Conservation (phyloP, 2,797 vertebrate species). For the Pyrrhura leucotis region DNA sequence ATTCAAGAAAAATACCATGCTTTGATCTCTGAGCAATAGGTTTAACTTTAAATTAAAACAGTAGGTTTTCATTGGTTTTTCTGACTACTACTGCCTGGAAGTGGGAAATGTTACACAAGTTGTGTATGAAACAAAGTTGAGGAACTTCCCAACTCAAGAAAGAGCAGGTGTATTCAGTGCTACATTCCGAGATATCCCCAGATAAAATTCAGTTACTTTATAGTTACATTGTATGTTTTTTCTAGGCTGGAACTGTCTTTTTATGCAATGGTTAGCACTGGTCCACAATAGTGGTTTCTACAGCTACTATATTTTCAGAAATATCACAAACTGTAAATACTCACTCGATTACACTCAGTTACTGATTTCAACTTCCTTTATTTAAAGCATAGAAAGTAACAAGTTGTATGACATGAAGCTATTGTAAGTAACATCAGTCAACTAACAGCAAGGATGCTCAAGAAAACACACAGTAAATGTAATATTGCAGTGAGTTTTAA, state of each 20-base stretch:
- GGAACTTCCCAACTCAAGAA: neutral
- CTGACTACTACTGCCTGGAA: neutral
- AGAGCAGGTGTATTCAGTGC: neutral
- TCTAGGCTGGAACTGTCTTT: neutral
- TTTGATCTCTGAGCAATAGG: neutral
- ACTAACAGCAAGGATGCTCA: neutral
- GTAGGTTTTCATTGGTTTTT: neutral
- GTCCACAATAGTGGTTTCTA: neutral
- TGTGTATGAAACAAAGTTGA: neutral
- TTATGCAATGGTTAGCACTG: neutral
- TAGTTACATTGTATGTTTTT: neutral
- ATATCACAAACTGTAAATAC: neutral
- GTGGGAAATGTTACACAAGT: neutral
- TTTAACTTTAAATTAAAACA: neutral
- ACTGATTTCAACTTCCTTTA: neutral
- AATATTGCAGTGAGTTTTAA: neutral
- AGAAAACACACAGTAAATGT: neutral
- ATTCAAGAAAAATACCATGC: neutral
- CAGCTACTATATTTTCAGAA: neutral
- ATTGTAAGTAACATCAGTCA: neutral
- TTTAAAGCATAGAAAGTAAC: neutral
- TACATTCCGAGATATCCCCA: neutral
- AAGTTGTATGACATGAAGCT: neutral
- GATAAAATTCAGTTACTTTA: neutral
- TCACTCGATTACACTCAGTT: neutral